Percentiles rank a stretch among this genome's conserved stretches.
These are phyloP conservation scores for Peromyscus maniculatus DNA, from an alignment of 2,113 vertebrate species.

Conservation along the genomic window DNA sequence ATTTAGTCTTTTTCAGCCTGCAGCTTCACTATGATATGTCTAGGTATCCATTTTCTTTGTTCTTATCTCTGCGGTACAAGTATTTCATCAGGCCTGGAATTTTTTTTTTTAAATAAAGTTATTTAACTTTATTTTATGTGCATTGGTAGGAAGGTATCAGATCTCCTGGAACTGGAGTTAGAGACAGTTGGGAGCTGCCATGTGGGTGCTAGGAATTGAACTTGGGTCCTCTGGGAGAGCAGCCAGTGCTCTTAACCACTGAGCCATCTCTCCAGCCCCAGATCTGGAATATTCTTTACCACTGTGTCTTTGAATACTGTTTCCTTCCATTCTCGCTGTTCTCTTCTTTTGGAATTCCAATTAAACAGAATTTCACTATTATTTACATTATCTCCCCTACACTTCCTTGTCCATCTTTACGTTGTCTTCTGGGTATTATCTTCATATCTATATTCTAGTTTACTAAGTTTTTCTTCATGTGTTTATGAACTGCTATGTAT, in stretches of 20 bases:
- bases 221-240: too few relatives aligned
- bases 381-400: not conserved
- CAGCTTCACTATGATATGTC: not conserved
- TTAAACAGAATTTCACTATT: not conserved
- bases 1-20: not conserved
- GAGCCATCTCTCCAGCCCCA: not conserved
- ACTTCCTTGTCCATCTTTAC: not conserved
- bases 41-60: not conserved
- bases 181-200: too few relatives aligned
- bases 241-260: too few relatives aligned
- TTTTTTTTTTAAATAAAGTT: too few relatives aligned
- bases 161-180: too few relatives aligned
- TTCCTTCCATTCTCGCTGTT: not conserved
- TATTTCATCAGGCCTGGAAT: not conserved
- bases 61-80: not conserved
- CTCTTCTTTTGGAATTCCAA: not conserved
- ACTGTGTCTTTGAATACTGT: not conserved
- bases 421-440: not conserved
- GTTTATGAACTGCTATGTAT: not conserved
- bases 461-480: not conserved
- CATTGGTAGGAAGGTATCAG: too few relatives aligned
- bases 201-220: too few relatives aligned
- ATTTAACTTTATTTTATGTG: too few relatives aligned
- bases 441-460: not conserved
- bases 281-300: not conserved